These are phyloP conservation scores for Iphiclides podalirius DNA, from an alignment of 2,888 invertebrate species.

Conservation along the genomic window DNA sequence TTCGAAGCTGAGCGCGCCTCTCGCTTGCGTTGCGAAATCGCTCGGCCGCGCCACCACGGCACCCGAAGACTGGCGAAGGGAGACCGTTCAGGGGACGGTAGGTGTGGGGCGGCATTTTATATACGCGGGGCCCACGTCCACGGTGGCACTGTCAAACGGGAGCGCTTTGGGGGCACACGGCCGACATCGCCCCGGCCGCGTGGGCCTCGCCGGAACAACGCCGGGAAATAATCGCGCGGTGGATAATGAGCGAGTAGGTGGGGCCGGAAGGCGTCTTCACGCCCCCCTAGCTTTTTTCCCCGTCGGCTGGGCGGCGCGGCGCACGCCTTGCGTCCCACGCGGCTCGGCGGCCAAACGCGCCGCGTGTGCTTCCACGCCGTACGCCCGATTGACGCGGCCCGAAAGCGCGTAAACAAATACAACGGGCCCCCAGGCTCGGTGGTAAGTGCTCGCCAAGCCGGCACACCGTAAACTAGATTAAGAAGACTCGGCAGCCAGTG, in stretches of 20 bases:
- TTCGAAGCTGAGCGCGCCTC: too few relatives aligned
- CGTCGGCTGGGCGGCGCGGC: slow-evolving; percentile 71
- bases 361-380: slow-evolving; percentile 23
- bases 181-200: too few relatives aligned
- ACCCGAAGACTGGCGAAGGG: too few relatives aligned
- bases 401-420: slow-evolving; percentile 18
- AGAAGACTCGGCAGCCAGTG: too few relatives aligned
- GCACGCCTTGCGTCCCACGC: slow-evolving; percentile 72
- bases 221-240: slow-evolving; percentile 66
- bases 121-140: slow-evolving; percentile 68
- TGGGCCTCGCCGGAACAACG: slow-evolving; percentile 62
- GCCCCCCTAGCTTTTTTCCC: slow-evolving; percentile 73
- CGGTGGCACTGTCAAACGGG: slow-evolving; percentile 72
- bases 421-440: not conserved
- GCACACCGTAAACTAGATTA: too few relatives aligned
- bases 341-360: slow-evolving; percentile 44
- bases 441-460: too few relatives aligned
- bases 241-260: slow-evolving; percentile 76
- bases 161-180: slow-evolving; percentile 69
- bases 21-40: too few relatives aligned
- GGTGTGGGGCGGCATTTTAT: slow-evolving; percentile 74
- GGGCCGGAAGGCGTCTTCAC: slow-evolving; percentile 58
- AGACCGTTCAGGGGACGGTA: slow-evolving; percentile 39
- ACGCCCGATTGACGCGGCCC: not conserved
- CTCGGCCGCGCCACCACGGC: too few relatives aligned